Conservation (phyloP, 2,888 invertebrate species). For the Temnothorax unifasciatus region DNA sequence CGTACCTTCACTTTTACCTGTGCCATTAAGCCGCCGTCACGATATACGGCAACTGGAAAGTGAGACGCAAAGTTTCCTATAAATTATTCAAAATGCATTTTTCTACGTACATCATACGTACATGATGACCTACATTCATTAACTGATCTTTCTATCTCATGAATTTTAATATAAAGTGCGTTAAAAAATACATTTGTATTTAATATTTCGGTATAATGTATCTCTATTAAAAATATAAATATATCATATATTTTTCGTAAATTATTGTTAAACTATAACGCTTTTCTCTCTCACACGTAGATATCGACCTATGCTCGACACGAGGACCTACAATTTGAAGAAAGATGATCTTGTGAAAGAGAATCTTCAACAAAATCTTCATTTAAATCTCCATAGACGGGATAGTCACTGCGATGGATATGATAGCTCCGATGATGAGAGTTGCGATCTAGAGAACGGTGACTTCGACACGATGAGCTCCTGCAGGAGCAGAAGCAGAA, state of each 20-base stretch:
- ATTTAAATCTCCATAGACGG: slow-evolving; percentile 68
- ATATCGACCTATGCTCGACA: slow-evolving; percentile 76
- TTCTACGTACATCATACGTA: slow-evolving; percentile 20
- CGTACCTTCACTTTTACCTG: slow-evolving; percentile 55
- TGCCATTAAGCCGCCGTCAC: slow-evolving; percentile 49
- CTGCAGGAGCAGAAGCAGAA: slow-evolving; percentile 86
- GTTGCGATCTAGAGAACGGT: slow-evolving; percentile 82
- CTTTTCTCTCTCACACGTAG: slow-evolving; percentile 56
- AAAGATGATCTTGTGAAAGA: slow-evolving; percentile 71
- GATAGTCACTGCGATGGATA: slow-evolving; percentile 77
- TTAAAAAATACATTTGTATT: not conserved
- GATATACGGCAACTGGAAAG: slow-evolving; percentile 43
- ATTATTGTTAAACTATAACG: not conserved
- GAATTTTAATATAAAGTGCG: not conserved
- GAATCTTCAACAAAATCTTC: slow-evolving; percentile 56
- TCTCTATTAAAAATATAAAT: not conserved
- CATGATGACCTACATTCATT: slow-evolving; percentile 33
- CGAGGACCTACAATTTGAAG: slow-evolving; percentile 82
- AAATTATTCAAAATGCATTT: slow-evolving; percentile 49
- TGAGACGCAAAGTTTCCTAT: slow-evolving; percentile 48
- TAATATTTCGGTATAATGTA: slow-evolving; percentile 3
- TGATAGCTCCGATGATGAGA: slow-evolving; percentile 84
- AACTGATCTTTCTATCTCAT: not conserved
- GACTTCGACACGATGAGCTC: slow-evolving; percentile 85
- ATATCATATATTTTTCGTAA: not conserved